Conservation (phyloP, 2,888 invertebrate species). For the Abrostola triplasia region DNA sequence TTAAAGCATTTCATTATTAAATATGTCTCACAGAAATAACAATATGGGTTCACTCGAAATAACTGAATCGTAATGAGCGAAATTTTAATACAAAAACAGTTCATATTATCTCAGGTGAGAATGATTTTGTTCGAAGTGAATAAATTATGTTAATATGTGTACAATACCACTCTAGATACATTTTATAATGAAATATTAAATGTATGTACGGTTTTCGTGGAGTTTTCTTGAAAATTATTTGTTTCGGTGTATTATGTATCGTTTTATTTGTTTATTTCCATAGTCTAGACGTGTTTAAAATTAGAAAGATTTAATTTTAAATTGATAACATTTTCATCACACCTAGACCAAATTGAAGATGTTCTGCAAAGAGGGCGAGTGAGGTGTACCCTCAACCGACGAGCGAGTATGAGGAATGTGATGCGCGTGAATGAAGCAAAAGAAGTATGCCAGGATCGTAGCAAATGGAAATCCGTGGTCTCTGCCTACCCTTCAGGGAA, state of each 20-base stretch:
- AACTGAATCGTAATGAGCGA: slow-evolving; percentile 12
- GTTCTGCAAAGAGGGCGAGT: too few relatives aligned
- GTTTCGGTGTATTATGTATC: background rate
- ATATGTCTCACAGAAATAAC: slow-evolving; percentile 15
- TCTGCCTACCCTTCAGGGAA: too few relatives aligned
- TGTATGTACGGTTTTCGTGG: background rate
- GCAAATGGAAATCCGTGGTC: too few relatives aligned
- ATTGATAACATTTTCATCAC: too few relatives aligned
- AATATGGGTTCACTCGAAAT: slow-evolving; percentile 14
- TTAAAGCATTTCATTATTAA: slow-evolving; percentile 3
- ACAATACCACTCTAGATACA: background rate
- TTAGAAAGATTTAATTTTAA: too few relatives aligned
- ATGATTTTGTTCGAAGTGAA: slow-evolving; percentile 16
- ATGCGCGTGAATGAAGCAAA: too few relatives aligned
- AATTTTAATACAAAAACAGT: slow-evolving; percentile 12
- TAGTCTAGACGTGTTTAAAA: background rate
- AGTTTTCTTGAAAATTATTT: background rate
- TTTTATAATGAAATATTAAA: background rate
- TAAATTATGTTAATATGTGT: slow-evolving; percentile 23
- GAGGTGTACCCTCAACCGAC: too few relatives aligned
- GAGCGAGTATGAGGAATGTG: too few relatives aligned
- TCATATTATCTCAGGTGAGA: slow-evolving; percentile 28
- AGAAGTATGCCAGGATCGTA: too few relatives aligned
- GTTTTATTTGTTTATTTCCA: background rate
- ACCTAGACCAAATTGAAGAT: too few relatives aligned